Evolutionary conservation across 2,113 vertebrate species (phyloP), one percentile per base, ranked within the genome.

Genomic region (Dipodomys stephensi): DNA sequence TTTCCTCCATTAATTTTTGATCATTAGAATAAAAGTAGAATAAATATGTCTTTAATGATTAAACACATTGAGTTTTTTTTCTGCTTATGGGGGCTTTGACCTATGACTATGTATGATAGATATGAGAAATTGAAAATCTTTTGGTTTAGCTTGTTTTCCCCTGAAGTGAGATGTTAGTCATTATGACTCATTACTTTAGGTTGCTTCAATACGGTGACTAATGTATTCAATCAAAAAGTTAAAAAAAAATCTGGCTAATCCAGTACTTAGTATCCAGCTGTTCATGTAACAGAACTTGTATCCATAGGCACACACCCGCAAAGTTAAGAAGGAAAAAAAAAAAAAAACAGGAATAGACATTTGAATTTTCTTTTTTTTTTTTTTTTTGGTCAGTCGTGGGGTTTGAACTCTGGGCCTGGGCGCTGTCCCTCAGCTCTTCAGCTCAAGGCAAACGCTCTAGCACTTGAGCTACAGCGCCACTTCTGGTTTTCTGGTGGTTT

Each of bases 201-300:
- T 13, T 87, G 49, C 9, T 74, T 89, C 62, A 88, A 22, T 80
- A 65, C 72, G 9, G 64, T 79, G 69, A 91, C 71, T 91, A 77
- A 87, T 83, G 71, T 60, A 77, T 76, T 91, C 44, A 28, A 10
- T 90, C 39, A 16, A 57, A 57, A 57, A 18, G 4, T 57, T 57
- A 57, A 57, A 79, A 60, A 35, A 60, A 44, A 91, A 62, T 39
- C 19, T 85, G 57, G 69, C 78, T 82, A 93, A 60, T 27, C 3
- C 32, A 23, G 4, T 23, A 64, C 2, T 82, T 2, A 76, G 78
- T 77, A 77, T 80, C 44, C 91, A 95, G 62, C 73, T 94, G 82
- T 90, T 93, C 91, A 72, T 7, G n/a, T 94, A 72, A 78, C 64
- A 89, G 73, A 94, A 91, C 85, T 72, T 89, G 87, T 30, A 64